Evolutionary conservation across 2,888 invertebrate genomes (phyloP), one percentile per base, ranked within the genome.

Genomic region (Bhutanitis thaidina): DNA sequence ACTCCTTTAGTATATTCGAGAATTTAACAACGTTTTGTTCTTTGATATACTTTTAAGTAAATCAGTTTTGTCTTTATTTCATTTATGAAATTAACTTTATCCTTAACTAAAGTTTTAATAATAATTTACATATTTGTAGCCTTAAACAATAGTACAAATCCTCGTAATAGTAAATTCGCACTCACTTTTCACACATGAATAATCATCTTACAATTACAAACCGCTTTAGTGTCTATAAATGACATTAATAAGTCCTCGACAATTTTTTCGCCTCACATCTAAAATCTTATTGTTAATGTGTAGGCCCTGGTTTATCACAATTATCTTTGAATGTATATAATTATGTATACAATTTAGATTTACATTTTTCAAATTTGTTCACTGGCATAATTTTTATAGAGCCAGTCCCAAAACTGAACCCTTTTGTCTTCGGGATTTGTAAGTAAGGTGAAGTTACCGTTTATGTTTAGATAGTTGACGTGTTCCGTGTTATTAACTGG

Each of bases 331-430:
- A n/a, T n/a, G n/a, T n/a, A n/a, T n/a, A n/a, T n/a, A n/a, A n/a
- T n/a, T n/a, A n/a, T n/a, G n/a, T n/a, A n/a, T 20, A 20, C 20
- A 20, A 3, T 20, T 3, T 20, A 20, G 5, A 20, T 2, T 20
- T 3, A 3, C 5, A 20, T 45, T 39, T 29, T 27, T 46, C 32
- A 37, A 8, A 25, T 25, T 36, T 32, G 4, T 32, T 58, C 66
- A 34, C 34, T 57, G 16, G 69, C 71, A 57, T 79, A 84, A 62
- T 76, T 82, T 12, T 85, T 78, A 53, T 80, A 88, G 1, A 88
- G 73, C 78, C 74, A 74, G 71, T 92, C 91, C 92, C 92, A 92
- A 71, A 92, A 92, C 14, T 77, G 77, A 34, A 91, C 77, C 29
- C 92, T 79, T 54, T 85, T 86, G 0, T 77, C 56, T 59, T 92